A percentile compares a stretch with the other conserved stretches of the same genome.
Evolutionary conservation across 1,140 invertebrate species (phyloP).

Genomic region (silkworm (Bombyx mori)): ASM3026992v2 NC_085112.1:14594001-14594500

Average conservation of each 20-base stretch:
- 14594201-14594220: constrained; percentile 30
- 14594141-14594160: constrained; percentile 31
- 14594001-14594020: constrained; percentile 23
- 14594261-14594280: constrained; percentile 16
- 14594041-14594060: constrained; percentile 58
- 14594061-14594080: constrained; percentile 48
- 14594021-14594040: constrained; percentile 56
- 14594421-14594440: too few relatives aligned
- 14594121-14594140: constrained; percentile 10
- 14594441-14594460: too few relatives aligned
- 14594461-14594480: too few relatives aligned
- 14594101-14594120: constrained; percentile 22
- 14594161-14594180: constrained; percentile 28
- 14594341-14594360: too few relatives aligned
- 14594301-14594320: background rate
- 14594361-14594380: too few relatives aligned
- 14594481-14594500: too few relatives aligned
- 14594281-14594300: background rate
- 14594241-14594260: constrained; percentile 44
- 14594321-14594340: too few relatives aligned
- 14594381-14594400: too few relatives aligned
- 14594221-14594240: constrained; percentile 43
- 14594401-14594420: too few relatives aligned
- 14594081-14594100: constrained; percentile 33
- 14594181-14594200: constrained; percentile 44